Evolutionary conservation across 2,113 vertebrate species (phyloP).

Genomic region (Excalfactoria chinensis): DNA sequence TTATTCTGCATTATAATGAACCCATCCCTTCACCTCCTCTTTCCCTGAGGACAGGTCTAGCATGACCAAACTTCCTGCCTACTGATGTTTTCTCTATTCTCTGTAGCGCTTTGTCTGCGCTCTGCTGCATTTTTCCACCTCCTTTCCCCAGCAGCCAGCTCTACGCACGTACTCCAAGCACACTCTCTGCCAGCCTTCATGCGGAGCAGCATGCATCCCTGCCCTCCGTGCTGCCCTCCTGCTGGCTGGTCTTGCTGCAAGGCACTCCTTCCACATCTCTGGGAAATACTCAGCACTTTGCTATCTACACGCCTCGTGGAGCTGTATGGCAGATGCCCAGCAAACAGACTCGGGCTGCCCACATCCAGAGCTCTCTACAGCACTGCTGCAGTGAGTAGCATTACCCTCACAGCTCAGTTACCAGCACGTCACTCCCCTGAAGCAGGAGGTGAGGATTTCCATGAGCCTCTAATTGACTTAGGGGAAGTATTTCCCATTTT

Average conservation of each 20-base stretch:
- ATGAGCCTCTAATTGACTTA: background rate
- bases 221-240: background rate
- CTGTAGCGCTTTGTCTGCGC: background rate
- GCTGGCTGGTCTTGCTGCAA: background rate
- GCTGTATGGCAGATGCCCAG: background rate
- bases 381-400: accelerated
- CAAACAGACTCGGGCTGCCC: background rate
- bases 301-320: background rate
- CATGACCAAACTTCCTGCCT: background rate
- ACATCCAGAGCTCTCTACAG: accelerated
- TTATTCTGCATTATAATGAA: accelerated
- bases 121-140: background rate
- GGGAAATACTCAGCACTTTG: background rate
- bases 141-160: background rate
- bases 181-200: background rate
- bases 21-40: background rate
- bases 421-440: background rate
- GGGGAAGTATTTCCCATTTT: background rate
- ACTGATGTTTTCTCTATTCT: background rate
- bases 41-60: background rate
- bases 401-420: background rate
- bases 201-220: accelerated
- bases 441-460: background rate
- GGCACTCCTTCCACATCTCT: background rate
- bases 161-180: background rate